Evolutionary conservation across 2,888 invertebrate species (phyloP), one percentile per base, ranked within the genome.

Genomic region (Abscondita cerata): DNA sequence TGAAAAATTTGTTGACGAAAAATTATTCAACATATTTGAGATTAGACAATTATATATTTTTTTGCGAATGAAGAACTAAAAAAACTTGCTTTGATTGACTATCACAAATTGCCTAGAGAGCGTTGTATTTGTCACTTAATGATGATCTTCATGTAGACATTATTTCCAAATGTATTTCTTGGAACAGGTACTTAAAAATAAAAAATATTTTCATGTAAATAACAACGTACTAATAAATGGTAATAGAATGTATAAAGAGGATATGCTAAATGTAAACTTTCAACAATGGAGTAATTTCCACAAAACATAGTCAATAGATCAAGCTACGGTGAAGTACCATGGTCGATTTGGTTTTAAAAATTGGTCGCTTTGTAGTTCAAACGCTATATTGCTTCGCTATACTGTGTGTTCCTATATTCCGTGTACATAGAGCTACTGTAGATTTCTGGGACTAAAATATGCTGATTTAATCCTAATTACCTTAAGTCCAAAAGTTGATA

Each of bases 141-240:
- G 54, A 54, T 33, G 46, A 54, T 54, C 13, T 54, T 2, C 18
- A 38, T 16, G 46, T 46, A 16, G n/a, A 34, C 11, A 34, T 54
- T 31, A 46, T 54, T 3, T 15, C 16, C 1, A 46, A 46, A 13
- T 31, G 46, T 25, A 54, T 54, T 33, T 15, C 31, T 15, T n/a
- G 54, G 25, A 54, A 54, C 18, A 25, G 54, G 18, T 54, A 33
- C 18, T 33, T 36, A 13, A 48, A 56, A 48, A 56, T 56, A 56
- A 56, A 47, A 48, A 34, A 20, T 48, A 48, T 19, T 13, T 56
- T 6, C 56, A 48, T 18, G 12, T 56, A 13, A 20, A 16, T 13
- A 38, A 47, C 38, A 48, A 48, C 20, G 25, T 9, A 4, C 6
- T 48, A 38, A 12, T 56, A 6, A 33, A 56, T 48, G 38, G n/a